Percentiles rank a stretch among this genome's conserved stretches.
These are phyloP conservation scores for Tympanoctomys barrerae DNA, from an alignment of 2,797 vertebrate genomes.

Conservation along the genomic window DNA sequence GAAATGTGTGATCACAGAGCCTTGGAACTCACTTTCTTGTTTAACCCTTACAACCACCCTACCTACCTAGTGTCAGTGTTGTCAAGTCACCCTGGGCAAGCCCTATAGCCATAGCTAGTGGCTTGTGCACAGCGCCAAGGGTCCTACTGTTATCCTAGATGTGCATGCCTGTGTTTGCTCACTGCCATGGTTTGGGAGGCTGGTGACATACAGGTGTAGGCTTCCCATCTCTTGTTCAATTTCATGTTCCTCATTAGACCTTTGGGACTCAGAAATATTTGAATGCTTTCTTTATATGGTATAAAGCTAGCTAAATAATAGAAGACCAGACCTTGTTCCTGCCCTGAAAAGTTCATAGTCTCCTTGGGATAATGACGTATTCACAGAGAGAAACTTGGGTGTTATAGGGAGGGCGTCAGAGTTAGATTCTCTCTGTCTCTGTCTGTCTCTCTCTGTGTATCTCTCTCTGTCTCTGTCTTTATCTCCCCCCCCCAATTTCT, in stretches of 20 bases:
- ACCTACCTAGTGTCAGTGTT: not conserved
- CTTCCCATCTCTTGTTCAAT: not conserved
- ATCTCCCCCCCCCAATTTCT: not conserved
- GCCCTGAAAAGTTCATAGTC: slow-evolving; percentile 37
- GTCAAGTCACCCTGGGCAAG: not conserved
- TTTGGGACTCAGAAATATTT: not conserved
- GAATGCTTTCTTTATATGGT: not conserved
- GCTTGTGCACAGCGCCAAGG: not conserved
- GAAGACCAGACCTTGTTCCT: not conserved
- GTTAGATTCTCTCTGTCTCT: not conserved
- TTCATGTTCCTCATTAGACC: not conserved
- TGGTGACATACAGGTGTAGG: not conserved
- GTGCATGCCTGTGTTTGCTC: too few species aligned
- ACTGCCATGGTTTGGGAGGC: not conserved
- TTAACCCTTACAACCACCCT: not conserved
- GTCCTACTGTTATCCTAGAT: too few species aligned
- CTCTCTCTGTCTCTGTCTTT: not conserved
- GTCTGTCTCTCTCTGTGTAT: not conserved
- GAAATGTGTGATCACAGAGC: accelerated
- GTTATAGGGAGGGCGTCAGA: accelerated
- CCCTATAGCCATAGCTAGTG: not conserved
- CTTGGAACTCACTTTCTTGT: not conserved
- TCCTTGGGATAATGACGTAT: not conserved
- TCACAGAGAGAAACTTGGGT: not conserved
- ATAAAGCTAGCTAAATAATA: not conserved